Evolutionary conservation across 2,888 invertebrate genomes (phyloP).

Genomic region (Candidula unifasciata): DNA sequence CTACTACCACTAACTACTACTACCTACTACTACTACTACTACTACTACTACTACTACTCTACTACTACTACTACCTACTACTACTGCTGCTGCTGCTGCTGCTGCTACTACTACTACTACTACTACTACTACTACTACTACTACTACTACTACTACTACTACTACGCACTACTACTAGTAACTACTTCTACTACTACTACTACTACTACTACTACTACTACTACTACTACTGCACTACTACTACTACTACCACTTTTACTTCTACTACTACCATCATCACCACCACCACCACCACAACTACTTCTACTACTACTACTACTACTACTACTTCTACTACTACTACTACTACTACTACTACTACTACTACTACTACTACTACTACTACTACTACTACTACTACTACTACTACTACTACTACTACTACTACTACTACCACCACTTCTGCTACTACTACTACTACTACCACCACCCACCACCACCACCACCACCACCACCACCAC

Average conservation of each 20-base stretch:
- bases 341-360: not conserved
- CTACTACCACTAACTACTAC: too few relatives aligned
- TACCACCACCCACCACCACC: rapidly evolving
- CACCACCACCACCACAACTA: not conserved
- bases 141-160: too few relatives aligned
- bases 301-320: conserved; percentile 15
- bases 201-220: not conserved
- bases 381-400: conserved; percentile 21
- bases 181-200: conserved; percentile 9
- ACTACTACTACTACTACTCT: too few relatives aligned
- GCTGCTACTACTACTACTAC: too few relatives aligned
- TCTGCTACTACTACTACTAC: not conserved
- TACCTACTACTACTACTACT: too few relatives aligned
- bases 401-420: not conserved
- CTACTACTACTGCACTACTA: conserved; percentile 17
- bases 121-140: too few relatives aligned
- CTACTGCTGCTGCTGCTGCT: too few relatives aligned
- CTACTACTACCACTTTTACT: not conserved
- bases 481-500: too few relatives aligned
- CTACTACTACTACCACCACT: not conserved
- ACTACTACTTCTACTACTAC: conserved; percentile 11
- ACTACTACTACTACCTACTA: too few relatives aligned
- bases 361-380: not conserved
- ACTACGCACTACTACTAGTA: too few relatives aligned
- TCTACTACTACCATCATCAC: not conserved